Base-by-base conservation (phyloP, 2,113 vertebrate species). In the Heliornis fulica region DNA sequence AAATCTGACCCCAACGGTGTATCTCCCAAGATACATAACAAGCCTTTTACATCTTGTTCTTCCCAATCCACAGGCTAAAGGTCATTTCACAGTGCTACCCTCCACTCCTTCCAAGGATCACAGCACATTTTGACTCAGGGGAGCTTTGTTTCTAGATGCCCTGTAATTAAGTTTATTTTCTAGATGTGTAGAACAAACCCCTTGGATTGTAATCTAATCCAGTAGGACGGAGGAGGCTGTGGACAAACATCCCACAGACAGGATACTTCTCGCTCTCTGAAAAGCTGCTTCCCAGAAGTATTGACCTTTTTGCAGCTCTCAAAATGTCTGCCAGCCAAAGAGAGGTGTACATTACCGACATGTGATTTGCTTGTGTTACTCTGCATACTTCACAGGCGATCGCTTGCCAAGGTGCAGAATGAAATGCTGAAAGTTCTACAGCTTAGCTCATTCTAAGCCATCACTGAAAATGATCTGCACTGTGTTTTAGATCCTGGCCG, bases 291-390 rank as follows among this genome's bases (percentile, higher is more conserved):
- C 96, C 83, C 74, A 93, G 61, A 92, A 91, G 82, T 87, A 94
- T 79, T 97, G 96, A 96, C 96, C 94, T 97, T 97, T 94, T 87
- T 93, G 95, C n/a, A 6, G 87, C 94, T 95, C 91, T 71, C 46
- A 51, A 89, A 96, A 97, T 57, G 74, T 59, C 77, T 70, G 77
- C 81, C 91, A 90, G 93, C 72, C 80, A 95, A 90, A 91, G 89
- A 87, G 87, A 90, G 96, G 89, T 91, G 26, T 94, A 48, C 70
- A 72, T 96, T 94, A 95, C 95, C 50, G 59, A n/a, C 87, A 97
- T 93, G 89, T 94, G 95, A 94, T 82, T 82, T 78, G 69, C 76
- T 92, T 89, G 46, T 65, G 59, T 78, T 92, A 54, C 91, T 81
- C n/a, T 38, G 56, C 92, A 89, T 95, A 31, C 81, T 83, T 70